These are phyloP conservation scores for Antedon bifida DNA, from an alignment of 35 echinoderm and acorn worm genomes.

Conservation along the genomic window DNA sequence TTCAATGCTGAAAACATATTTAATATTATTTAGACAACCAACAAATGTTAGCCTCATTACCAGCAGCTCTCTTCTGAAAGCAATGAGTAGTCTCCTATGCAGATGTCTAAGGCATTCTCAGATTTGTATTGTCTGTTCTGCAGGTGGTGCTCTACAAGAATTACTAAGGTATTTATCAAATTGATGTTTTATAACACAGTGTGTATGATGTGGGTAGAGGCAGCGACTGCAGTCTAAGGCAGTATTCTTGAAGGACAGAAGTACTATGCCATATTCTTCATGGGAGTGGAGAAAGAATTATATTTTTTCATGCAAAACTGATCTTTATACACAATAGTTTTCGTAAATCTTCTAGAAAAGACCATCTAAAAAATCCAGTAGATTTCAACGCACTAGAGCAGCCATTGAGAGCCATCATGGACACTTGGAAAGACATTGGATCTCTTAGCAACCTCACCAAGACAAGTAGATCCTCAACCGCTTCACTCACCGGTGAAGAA, in stretches of 20 bases:
- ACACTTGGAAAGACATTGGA: not conserved
- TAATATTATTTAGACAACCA: not conserved
- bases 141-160: not conserved
- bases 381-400: not conserved
- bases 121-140: not conserved
- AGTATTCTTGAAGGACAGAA: too few species aligned
- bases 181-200: too few species aligned
- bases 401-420: not conserved
- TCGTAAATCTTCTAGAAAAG: not conserved
- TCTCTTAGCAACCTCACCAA: not conserved
- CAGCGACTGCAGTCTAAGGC: too few species aligned
- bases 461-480: not conserved
- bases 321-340: too few species aligned
- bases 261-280: too few species aligned
- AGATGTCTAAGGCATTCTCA: not conserved
- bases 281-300: too few species aligned
- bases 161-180: not conserved
- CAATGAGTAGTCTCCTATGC: not conserved
- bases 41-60: not conserved
- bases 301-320: too few species aligned
- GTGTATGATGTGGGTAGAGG: too few species aligned
- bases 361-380: not conserved
- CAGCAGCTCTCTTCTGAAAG: not conserved
- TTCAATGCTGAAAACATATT: not conserved
- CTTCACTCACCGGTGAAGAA: not conserved